Conservation (phyloP, 2,888 invertebrate species). For the Tenthredo mesomela region DNA sequence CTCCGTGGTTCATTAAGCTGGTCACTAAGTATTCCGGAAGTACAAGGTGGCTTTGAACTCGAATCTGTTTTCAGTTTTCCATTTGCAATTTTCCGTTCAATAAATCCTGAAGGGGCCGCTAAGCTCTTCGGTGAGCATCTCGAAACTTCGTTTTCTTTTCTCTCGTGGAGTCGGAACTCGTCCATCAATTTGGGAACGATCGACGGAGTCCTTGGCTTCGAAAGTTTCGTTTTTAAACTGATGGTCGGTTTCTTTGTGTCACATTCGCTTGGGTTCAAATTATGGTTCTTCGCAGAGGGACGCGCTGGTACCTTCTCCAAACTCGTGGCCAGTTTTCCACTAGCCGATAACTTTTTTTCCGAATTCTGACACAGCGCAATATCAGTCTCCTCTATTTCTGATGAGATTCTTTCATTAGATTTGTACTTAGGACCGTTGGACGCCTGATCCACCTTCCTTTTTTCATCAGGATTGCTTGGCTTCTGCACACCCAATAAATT, state of each 20-base stretch:
- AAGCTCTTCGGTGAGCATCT: neutral
- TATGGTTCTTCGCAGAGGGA: neutral
- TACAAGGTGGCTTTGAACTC: neutral
- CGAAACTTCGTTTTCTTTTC: neutral
- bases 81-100: neutral
- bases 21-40: neutral
- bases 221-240: conserved; percentile 13
- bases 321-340: neutral
- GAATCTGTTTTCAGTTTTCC: neutral
- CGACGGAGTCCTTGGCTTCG: neutral
- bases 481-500: neutral
- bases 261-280: neutral
- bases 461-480: neutral
- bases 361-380: neutral
- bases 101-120: neutral
- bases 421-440: neutral
- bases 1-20: neutral
- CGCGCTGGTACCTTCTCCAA: conserved; percentile 22
- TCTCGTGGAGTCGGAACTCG: neutral
- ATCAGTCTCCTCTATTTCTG: neutral
- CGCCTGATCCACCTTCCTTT: neutral
- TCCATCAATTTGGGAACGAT: conserved; percentile 6
- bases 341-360: neutral
- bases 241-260: neutral
- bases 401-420: neutral